Evolutionary conservation across 2,888 invertebrate species (phyloP).

Genomic region (Cephus rjabovi): DNA sequence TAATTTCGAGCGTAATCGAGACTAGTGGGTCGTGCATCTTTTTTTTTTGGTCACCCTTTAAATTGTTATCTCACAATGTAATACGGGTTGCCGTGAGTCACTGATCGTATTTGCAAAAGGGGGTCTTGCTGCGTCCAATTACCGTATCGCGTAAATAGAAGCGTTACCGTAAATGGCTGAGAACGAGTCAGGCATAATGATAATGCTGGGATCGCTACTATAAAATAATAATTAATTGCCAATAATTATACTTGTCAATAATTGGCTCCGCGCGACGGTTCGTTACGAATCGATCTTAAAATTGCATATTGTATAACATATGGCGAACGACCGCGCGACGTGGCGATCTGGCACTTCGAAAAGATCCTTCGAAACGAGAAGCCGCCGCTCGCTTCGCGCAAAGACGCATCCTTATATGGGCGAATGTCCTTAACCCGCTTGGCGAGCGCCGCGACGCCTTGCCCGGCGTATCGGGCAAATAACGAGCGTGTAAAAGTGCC

Average conservation of each 20-base stretch:
- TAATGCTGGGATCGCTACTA: not conserved
- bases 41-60: not conserved
- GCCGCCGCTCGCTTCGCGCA: constrained; percentile 22
- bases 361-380: not conserved
- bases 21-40: not conserved
- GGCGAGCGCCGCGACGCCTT: constrained; percentile 24
- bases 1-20: not conserved
- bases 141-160: not conserved
- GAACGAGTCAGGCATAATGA: not conserved
- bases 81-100: not conserved
- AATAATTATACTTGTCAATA: not conserved
- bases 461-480: constrained; percentile 11
- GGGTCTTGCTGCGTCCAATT: not conserved
- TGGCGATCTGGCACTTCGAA: not conserved
- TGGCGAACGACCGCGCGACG: not conserved
- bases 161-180: not conserved
- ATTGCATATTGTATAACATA: not conserved
- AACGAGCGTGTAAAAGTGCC: constrained; percentile 14
- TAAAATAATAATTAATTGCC: not conserved
- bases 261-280: not conserved
- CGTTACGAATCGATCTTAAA: not conserved
- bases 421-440: constrained; percentile 65
- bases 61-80: not conserved
- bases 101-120: not conserved
- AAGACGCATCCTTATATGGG: constrained; percentile 64